Base-by-base conservation (phyloP, 2,797 vertebrate genomes). In the Myotis daubentonii region DNA sequence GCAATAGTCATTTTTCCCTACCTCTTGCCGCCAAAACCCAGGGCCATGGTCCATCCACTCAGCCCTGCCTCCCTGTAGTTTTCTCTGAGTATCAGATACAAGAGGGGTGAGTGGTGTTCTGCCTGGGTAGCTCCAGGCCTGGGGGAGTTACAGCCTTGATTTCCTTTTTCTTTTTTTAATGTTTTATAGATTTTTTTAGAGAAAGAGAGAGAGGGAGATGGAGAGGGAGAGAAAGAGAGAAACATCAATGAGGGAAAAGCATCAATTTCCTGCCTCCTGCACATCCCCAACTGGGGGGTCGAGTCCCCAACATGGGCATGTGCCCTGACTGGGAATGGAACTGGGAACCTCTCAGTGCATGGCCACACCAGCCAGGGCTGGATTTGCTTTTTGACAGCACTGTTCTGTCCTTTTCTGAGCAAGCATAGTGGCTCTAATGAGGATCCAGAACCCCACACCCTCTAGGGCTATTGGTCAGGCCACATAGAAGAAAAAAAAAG, bases 11-110 rank as follows among this genome's bases (percentile, higher is more conserved):
- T 51, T 62, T n/a, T 74, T 65, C 8, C 25, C 2, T 22, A 3
- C 47, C 51, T 28, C 71, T 74, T 23, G 0, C 9, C 20, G 0
- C 33, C 41, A 38, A 82, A 68, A 62, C 36, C 47, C 17, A 3
- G 28, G 8, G 19, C 75, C 2, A 0, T 8, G 15, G 17, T n/a
- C 51, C 60, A 33, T 15, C 47, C 8, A 6, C 65, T 60, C 65
- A 30, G 41, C n/a, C 57, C 57, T 36, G 25, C 30, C 11, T 79
- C 30, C 41, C n/a, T 30, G 11, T 7, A 3, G 11, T 49, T 88
- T 78, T 36, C 17, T 5, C 23, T 30, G 16, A 86, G 23, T 15
- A n/a, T 82, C 53, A 70, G 36, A 62, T 36, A 17, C 41, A 12
- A 44, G 41, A 74, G 5, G 10, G 9, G 5, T 25, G 33, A 28